phyloP scores from a whole-genome alignment of 2,797 vertebrate species.

The Pangasius mekongensis region DNA sequence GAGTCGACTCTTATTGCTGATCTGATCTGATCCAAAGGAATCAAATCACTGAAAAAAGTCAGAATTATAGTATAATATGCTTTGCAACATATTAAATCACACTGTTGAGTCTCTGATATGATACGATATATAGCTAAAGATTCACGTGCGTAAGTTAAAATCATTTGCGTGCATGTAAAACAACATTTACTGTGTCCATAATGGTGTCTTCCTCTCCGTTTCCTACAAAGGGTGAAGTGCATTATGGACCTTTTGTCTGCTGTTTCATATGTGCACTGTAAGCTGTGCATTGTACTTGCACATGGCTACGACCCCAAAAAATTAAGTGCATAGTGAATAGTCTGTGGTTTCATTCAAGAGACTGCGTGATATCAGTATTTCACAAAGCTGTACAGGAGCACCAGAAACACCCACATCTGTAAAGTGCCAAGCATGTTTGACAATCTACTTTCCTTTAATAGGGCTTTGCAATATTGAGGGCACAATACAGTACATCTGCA shows the following conservation, averaged over 20 bases:
- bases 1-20: neutral
- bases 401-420: neutral
- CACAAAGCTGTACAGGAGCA: neutral
- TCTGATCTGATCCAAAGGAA: neutral
- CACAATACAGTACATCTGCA: slow-evolving; percentile 50
- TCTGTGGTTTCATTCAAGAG: neutral
- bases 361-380: neutral
- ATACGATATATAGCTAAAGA: neutral
- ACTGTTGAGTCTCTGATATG: neutral
- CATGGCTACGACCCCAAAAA: neutral
- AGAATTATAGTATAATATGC: neutral
- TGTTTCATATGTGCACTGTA: neutral
- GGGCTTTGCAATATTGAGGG: slow-evolving; percentile 24
- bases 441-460: slow-evolving; percentile 53
- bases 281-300: neutral
- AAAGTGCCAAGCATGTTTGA: neutral
- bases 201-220: neutral
- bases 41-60: no score
- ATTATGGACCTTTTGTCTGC: neutral
- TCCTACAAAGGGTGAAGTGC: neutral
- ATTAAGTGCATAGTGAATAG: neutral
- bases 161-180: neutral
- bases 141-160: neutral
- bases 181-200: neutral
- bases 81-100: neutral